These are phyloP conservation scores for Eonycteris spelaea DNA, from an alignment of 2,113 vertebrate genomes.

Conservation along the genomic window DNA sequence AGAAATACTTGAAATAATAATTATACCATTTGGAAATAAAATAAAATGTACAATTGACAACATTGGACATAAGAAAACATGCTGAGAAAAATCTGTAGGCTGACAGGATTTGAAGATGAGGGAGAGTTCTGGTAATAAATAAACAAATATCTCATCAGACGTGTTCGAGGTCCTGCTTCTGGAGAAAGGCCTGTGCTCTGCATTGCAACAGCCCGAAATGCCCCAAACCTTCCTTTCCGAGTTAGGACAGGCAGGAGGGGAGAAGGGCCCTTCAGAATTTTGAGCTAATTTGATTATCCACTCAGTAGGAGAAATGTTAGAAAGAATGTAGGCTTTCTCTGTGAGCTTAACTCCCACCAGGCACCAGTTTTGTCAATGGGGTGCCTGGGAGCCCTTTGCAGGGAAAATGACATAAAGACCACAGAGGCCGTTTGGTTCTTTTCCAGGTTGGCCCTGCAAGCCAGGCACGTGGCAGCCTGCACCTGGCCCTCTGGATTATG, in stretches of 20 bases:
- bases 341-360: background rate
- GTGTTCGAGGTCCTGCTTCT: background rate
- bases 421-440: accelerated
- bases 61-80: background rate
- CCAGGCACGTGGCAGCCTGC: too few relatives aligned
- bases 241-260: background rate
- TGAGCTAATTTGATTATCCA: background rate
- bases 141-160: background rate
- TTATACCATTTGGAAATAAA: background rate
- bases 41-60: background rate
- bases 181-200: accelerated
- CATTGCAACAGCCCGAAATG: too few relatives aligned
- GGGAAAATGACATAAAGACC: too few relatives aligned
- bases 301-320: background rate
- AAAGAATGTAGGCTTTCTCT: background rate
- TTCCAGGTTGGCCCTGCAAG: background rate
- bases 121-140: background rate
- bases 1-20: background rate
- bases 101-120: background rate
- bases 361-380: background rate
- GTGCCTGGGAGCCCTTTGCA: background rate
- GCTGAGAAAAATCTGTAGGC: background rate
- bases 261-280: background rate
- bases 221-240: background rate
- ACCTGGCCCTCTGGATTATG: background rate